Evolutionary conservation across 1,140 invertebrate genomes (phyloP), one percentile per base, ranked within the genome.

Genomic region (Drosophila asahinai): DNA sequence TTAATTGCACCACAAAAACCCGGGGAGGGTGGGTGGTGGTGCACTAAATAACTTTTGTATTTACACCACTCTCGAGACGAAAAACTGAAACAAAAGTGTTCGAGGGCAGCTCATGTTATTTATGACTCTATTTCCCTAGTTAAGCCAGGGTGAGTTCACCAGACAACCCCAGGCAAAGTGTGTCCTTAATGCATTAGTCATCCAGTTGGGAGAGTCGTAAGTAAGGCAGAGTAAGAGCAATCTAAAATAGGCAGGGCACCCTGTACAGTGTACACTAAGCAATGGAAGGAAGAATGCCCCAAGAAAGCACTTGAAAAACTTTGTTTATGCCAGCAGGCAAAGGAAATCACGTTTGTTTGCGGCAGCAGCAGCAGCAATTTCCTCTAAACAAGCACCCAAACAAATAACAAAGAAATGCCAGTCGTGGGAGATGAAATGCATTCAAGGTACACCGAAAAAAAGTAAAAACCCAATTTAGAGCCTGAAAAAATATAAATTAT

Each of bases 41-140:
- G 72, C 60, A 71, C 48, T 43, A 42, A 43, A 68, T 52, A 51
- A 67, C 25, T 59, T 55, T 62, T 30, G n/a, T 55, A 59, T 75
- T 75, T 49, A 48, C 52, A 55, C 73, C 62, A 55, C 54, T 51
- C 47, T 47, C 40, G 40, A 63, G 63, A 12, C 66, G 52, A 51
- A 36, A 36, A 70, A 66, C 62, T 49, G 61, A 77, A 62, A 71
- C 64, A 58, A 78, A 55, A 48, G 42, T 45, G 40, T 14, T 11
- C 22, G 49, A 55, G 51, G 77, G 57, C 55, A 80, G 27, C 64
- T 71, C 45, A 36, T 49, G 67, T 80, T 74, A 89, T 86, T 86
- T 86, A 89, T 86, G 80, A 83, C 84, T 86, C 64, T 70, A 77
- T 89, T 71, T 57, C 47, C 48, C 47, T 62, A 54, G 45, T 45